A percentile compares a stretch with the other conserved stretches of the same genome.
Evolutionary conservation across 2,888 invertebrate species (phyloP).

Genomic region (Notocelia uddmanniana): DNA sequence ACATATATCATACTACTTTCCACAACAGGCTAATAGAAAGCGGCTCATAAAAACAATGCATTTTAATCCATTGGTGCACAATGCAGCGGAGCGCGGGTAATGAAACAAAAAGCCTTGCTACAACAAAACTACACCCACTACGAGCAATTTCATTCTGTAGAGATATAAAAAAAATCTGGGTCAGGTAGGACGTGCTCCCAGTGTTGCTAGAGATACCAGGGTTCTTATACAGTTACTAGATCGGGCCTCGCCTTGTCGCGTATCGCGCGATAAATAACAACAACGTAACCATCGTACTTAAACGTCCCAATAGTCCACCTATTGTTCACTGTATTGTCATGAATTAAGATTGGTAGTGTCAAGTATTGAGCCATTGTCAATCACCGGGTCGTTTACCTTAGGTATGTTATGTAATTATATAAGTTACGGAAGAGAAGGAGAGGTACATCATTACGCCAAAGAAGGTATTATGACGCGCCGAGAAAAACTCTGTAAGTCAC

Average conservation of each 20-base stretch:
- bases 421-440: no score
- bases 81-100: slow-evolving; percentile 35
- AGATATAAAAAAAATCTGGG: slow-evolving; percentile 82
- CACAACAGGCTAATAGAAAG: slow-evolving; percentile 38
- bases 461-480: no score
- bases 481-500: no score
- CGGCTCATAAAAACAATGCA: slow-evolving; percentile 25
- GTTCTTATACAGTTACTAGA: slow-evolving; percentile 56
- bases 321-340: no score
- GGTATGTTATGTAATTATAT: no score
- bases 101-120: slow-evolving; percentile 42
- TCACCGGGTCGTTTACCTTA: no score
- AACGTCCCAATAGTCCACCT: no score
- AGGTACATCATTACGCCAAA: no score
- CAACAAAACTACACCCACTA: slow-evolving; percentile 57
- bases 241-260: slow-evolving; percentile 49
- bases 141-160: slow-evolving; percentile 82
- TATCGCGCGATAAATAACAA: no score
- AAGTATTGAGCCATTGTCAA: no score
- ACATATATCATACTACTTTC: neutral
- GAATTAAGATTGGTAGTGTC: no score
- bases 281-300: no score
- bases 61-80: slow-evolving; percentile 42
- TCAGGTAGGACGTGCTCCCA: slow-evolving; percentile 68
- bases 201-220: slow-evolving; percentile 61